Conservation (phyloP, 2,113 vertebrate species). For the Nansenia antarctica region DNA sequence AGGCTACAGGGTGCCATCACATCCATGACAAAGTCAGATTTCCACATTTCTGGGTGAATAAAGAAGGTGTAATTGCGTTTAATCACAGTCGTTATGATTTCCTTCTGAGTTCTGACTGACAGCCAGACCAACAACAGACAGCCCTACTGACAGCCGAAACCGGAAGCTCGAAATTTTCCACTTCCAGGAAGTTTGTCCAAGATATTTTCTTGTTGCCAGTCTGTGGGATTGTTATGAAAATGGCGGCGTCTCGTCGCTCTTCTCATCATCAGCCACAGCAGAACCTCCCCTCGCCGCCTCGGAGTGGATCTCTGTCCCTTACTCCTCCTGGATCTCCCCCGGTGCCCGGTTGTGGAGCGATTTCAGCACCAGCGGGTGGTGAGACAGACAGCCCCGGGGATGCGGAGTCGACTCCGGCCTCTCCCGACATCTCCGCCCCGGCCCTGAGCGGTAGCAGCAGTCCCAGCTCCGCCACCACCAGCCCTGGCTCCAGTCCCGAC, state of each 20-base stretch:
- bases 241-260: constrained; percentile 66
- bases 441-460: constrained; percentile 45
- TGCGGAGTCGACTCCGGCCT: constrained; percentile 41
- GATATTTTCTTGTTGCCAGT: constrained; percentile 52
- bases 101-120: no score
- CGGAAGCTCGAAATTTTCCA: constrained; percentile 45
- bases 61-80: no score
- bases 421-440: constrained; percentile 41
- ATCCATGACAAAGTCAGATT: no score
- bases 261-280: constrained; percentile 56
- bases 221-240: constrained; percentile 61
- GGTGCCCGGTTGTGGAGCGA: constrained; percentile 21
- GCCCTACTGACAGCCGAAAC: constrained; percentile 6
- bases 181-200: constrained; percentile 48
- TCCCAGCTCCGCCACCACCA: constrained; percentile 47
- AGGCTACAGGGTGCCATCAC: no score
- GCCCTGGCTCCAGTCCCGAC: constrained; percentile 55
- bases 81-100: no score
- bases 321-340: constrained; percentile 46
- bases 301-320: constrained; percentile 27
- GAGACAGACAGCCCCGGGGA: constrained; percentile 47
- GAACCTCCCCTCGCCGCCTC: constrained; percentile 45
- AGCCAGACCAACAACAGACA: neutral
- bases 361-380: constrained; percentile 28
- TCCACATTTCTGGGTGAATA: no score